Percentiles rank a stretch among this genome's conserved stretches.
These are phyloP conservation scores for Delichon dasypus DNA, from an alignment of 2,797 vertebrate genomes.

Conservation along the genomic window DNA sequence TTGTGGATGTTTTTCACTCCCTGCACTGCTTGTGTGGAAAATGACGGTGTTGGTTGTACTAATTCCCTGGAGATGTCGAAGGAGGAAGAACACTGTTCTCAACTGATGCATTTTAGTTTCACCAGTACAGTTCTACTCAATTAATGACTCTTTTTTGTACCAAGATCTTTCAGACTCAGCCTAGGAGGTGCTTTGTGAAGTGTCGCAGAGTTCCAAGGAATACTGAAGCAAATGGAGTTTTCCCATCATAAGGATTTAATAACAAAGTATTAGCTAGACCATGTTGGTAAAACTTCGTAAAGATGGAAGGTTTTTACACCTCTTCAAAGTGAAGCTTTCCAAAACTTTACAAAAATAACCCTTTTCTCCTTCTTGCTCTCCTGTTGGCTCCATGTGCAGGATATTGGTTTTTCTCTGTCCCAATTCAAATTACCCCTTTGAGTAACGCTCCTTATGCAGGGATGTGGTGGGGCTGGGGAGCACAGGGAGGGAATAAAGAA, in stretches of 20 bases:
- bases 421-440: neutral
- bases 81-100: neutral
- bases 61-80: neutral
- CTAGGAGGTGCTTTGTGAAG: neutral
- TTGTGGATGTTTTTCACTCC: neutral
- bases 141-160: neutral
- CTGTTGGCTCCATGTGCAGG: neutral
- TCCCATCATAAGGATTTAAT: neutral
- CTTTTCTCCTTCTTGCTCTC: neutral
- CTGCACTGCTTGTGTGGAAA: neutral
- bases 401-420: neutral
- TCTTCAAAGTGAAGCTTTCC: neutral
- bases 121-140: neutral
- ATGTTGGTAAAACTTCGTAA: neutral
- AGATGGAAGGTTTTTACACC: neutral
- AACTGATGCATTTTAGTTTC: neutral
- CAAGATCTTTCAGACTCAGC: neutral
- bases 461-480: neutral
- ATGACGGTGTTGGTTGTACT: neutral
- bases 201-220: neutral
- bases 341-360: neutral
- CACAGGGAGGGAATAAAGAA: neutral
- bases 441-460: rapidly evolving
- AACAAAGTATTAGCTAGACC: neutral
- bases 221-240: neutral